phyloP scores from a whole-genome alignment of 2,888 invertebrate species.

The Dynastes maya region DNA sequence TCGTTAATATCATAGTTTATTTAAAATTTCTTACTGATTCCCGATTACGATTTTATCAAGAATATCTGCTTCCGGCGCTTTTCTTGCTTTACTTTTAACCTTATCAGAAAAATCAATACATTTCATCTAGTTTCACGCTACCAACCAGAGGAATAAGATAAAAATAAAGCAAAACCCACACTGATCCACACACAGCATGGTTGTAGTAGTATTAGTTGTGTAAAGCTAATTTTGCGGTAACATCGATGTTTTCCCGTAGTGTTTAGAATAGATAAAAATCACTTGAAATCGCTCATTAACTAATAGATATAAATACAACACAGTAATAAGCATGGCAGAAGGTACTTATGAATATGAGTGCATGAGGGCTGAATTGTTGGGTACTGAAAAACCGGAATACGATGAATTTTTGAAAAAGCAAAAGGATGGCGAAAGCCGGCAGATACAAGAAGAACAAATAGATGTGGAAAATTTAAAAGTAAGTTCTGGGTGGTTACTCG shows the following conservation, averaged over 20 bases:
- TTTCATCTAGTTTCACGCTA: not conserved
- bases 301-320: constrained; percentile 48
- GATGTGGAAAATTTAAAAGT: constrained; percentile 73
- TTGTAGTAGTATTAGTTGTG: constrained; percentile 12
- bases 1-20: not conserved
- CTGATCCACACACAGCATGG: not conserved
- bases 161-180: constrained; percentile 6
- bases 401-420: constrained; percentile 78
- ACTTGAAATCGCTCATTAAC: not conserved
- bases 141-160: constrained; percentile 13
- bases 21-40: not conserved
- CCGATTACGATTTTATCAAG: too few relatives aligned
- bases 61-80: too few relatives aligned
- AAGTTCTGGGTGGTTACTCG: constrained; percentile 51
- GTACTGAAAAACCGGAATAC: constrained; percentile 79
- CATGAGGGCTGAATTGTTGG: constrained; percentile 84
- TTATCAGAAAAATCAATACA: constrained; percentile 22
- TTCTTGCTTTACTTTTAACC: not conserved
- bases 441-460: constrained; percentile 72
- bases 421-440: constrained; percentile 67
- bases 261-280: not conserved
- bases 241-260: not conserved
- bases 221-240: not conserved
- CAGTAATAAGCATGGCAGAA: constrained; percentile 72
- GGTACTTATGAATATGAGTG: constrained; percentile 85